phyloP scores from a whole-genome alignment of 2,797 vertebrate genomes.

The Enteromius argenteus region DNA sequence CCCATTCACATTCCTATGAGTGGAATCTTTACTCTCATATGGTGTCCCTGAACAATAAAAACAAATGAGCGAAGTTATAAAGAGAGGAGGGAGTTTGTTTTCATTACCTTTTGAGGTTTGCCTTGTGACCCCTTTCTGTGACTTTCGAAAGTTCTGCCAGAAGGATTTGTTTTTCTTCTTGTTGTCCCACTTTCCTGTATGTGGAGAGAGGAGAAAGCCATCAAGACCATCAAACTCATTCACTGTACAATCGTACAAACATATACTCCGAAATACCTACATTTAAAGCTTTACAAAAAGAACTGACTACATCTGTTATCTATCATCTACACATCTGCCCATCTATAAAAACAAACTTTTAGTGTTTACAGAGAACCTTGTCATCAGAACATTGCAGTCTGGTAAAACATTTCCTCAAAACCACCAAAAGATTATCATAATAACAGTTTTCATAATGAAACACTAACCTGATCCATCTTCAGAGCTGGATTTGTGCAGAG shows the following conservation, averaged over 20 bases:
- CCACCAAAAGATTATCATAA: constrained; percentile 9
- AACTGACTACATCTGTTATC: neutral
- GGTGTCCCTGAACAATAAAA: constrained; percentile 5
- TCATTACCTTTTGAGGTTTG: constrained; percentile 93
- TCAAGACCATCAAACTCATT: constrained; percentile 15
- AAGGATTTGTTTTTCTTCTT: constrained; percentile 99
- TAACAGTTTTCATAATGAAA: neutral
- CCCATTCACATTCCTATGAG: neutral
- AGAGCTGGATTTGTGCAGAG: constrained; percentile 94
- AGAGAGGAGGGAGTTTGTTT: neutral
- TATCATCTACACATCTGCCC: neutral
- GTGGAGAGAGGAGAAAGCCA: neutral
- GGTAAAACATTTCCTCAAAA: neutral
- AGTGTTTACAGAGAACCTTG: neutral
- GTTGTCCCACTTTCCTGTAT: constrained; percentile 92
- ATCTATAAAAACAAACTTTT: neutral
- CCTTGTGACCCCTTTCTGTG: constrained; percentile 89
- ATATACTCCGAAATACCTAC: neutral
- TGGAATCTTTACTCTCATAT: neutral
- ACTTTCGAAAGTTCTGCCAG: constrained; percentile 98
- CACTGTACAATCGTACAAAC: constrained; percentile 36
- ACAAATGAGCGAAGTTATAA: neutral
- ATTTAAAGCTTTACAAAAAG: neutral
- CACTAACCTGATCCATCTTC: constrained; percentile 94
- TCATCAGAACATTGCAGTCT: neutral